These are phyloP conservation scores for Amazona ochrocephala DNA, from an alignment of 2,797 vertebrate species.

Conservation along the genomic window DNA sequence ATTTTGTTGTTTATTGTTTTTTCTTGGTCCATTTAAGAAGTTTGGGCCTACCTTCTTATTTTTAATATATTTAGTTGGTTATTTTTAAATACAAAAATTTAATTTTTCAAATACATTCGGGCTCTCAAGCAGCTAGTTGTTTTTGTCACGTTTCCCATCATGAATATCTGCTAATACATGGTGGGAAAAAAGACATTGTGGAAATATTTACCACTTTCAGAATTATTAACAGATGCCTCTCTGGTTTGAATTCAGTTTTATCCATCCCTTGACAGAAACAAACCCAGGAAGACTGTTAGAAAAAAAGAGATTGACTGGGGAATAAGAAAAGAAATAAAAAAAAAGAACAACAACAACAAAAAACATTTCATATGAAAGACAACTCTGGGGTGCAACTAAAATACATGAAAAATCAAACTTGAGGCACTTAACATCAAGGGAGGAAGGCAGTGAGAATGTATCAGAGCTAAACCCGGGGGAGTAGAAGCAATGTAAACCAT, in stretches of 20 bases:
- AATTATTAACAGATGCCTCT: slow-evolving; percentile 36
- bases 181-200: neutral
- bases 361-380: neutral
- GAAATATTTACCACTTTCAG: slow-evolving; percentile 5
- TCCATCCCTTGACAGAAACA: slow-evolving; percentile 3
- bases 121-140: neutral
- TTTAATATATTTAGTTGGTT: neutral
- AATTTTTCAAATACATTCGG: neutral
- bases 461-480: neutral
- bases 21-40: neutral
- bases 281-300: neutral
- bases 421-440: neutral
- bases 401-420: neutral
- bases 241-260: slow-evolving; percentile 42
- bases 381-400: neutral
- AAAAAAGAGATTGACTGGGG: neutral
- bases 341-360: neutral
- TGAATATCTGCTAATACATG: slow-evolving; percentile 9
- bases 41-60: neutral
- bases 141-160: slow-evolving; percentile 29
- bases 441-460: neutral
- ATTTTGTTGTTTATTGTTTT: neutral
- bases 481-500: neutral
- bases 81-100: neutral
- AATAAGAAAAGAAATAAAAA: neutral